These are phyloP conservation scores for Sturnus vulgaris DNA, from an alignment of 2,113 vertebrate species.

Conservation along the genomic window DNA sequence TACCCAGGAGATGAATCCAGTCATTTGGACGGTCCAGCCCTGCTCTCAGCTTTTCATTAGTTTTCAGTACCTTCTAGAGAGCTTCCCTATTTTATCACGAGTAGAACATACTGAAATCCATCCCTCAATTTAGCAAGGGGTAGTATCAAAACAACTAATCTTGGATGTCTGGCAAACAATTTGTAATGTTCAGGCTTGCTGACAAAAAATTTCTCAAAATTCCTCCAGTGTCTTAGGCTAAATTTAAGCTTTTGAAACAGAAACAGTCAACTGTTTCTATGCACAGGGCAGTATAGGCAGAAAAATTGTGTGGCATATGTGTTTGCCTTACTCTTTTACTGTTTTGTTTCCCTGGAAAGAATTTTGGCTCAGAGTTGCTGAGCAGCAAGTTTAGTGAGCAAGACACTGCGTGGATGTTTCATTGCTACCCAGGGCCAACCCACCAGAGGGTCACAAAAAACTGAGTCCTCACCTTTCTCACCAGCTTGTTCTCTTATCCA, in stretches of 20 bases:
- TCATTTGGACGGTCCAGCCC: not conserved
- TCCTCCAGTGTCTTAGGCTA: not conserved
- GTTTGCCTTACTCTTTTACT: not conserved
- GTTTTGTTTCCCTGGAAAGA: not conserved
- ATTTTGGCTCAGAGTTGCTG: not conserved
- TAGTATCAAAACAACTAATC: not conserved
- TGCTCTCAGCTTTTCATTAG: not conserved
- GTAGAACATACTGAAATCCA: not conserved
- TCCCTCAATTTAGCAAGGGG: not conserved
- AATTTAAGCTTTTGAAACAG: not conserved
- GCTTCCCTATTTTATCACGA: not conserved
- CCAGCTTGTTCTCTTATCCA: not conserved
- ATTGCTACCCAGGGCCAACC: not conserved
- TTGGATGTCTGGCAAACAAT: not conserved
- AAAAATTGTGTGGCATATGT: not conserved
- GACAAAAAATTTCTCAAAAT: not conserved
- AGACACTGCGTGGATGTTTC: not conserved
- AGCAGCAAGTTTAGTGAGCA: not conserved
- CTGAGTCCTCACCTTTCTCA: not conserved
- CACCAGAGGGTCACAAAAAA: not conserved
- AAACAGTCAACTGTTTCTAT: not conserved
- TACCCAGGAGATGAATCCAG: not conserved
- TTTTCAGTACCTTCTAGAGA: not conserved
- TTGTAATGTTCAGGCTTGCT: not conserved
- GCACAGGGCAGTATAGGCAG: not conserved